Evolutionary conservation across 2,113 vertebrate genomes (phyloP).

Genomic region (Cyprinodon tularosa): DNA sequence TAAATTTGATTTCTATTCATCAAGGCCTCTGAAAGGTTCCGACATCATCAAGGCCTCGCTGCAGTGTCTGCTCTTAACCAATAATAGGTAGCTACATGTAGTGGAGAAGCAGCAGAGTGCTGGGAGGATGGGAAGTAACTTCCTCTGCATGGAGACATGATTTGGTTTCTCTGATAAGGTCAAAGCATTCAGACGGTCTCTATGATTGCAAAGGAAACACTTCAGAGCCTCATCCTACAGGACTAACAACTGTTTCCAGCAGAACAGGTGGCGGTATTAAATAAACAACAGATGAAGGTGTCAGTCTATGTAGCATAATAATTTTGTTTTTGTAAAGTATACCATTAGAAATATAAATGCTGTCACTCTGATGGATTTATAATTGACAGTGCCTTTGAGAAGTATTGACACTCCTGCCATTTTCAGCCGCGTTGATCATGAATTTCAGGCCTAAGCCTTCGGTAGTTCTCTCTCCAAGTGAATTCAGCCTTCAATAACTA

Average conservation of each 20-base stretch:
- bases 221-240: neutral
- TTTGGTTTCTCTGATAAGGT: slow-evolving; percentile 35
- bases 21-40: neutral
- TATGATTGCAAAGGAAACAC: slow-evolving; percentile 33
- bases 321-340: neutral
- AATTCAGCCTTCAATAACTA: too few species aligned
- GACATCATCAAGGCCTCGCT: slow-evolving; percentile 12
- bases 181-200: slow-evolving; percentile 19
- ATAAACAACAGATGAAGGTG: neutral
- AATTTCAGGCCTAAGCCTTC: too few species aligned
- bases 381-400: neutral
- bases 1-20: slow-evolving; percentile 12
- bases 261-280: neutral
- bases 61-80: slow-evolving; percentile 10
- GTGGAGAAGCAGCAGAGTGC: slow-evolving; percentile 3
- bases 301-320: neutral
- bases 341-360: neutral
- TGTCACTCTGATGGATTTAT: neutral
- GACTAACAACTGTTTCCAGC: neutral
- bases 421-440: too few species aligned
- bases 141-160: slow-evolving; percentile 17
- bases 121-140: slow-evolving; percentile 3
- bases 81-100: slow-evolving; percentile 29
- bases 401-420: neutral
- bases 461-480: too few species aligned